A percentile compares a stretch with the other conserved stretches of the same genome.
Evolutionary conservation across 2,797 vertebrate genomes (phyloP).

Genomic region (Ctenochaetus hawaiiensis): DNA sequence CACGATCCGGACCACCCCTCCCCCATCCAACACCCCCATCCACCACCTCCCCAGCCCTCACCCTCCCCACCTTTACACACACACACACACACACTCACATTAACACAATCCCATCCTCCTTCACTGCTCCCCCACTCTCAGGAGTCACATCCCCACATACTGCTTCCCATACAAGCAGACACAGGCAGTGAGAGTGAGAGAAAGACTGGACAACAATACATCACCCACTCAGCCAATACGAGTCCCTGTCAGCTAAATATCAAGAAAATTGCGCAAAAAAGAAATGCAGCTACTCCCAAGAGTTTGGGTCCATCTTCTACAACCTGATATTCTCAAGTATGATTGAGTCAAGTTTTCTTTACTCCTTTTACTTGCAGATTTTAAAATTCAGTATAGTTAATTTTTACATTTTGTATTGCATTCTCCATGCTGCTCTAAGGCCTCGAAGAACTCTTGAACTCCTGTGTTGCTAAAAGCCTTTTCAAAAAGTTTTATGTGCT

Average conservation of each 20-base stretch:
- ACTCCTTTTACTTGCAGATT: constrained; percentile 2
- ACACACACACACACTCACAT: background rate
- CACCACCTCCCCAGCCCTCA: constrained; percentile 15
- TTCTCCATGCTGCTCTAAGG: background rate
- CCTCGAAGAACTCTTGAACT: background rate
- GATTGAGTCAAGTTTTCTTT: background rate
- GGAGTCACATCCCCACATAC: constrained; percentile 33
- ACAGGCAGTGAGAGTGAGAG: background rate
- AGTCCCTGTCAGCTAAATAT: background rate
- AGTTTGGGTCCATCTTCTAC: background rate
- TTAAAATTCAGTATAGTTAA: background rate
- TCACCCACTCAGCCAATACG: background rate
- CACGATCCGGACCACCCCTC: constrained; percentile 44
- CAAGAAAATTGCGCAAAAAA: background rate
- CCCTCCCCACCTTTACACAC: constrained; percentile 7
- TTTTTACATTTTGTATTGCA: background rate
- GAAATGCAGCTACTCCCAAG: background rate
- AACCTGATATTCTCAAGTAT: background rate
- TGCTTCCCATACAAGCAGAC: constrained; percentile 24
- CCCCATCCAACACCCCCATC: constrained; percentile 63
- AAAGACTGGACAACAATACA: constrained; percentile 12
- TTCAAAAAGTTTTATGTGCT: background rate
- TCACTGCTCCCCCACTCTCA: constrained; percentile 46
- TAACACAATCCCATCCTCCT: constrained; percentile 15
- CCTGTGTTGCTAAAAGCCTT: background rate